These are phyloP conservation scores for Cossypha dichroa DNA, from an alignment of 2,797 vertebrate species.

Conservation along the genomic window DNA sequence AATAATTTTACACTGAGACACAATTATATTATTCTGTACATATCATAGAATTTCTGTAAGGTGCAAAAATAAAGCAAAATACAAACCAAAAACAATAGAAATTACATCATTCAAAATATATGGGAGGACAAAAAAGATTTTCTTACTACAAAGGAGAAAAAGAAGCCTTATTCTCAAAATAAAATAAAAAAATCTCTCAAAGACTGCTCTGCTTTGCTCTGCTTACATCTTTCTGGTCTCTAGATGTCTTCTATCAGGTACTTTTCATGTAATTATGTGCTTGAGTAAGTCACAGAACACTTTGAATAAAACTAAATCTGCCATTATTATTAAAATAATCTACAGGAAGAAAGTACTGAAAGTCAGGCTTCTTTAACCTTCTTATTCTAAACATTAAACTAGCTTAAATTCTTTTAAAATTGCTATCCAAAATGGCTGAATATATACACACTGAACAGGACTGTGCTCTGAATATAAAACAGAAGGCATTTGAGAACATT, in stretches of 20 bases:
- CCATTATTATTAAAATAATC: constrained; percentile 24
- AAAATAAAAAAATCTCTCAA: neutral
- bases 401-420: neutral
- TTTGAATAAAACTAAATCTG: constrained; percentile 1
- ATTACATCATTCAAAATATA: neutral
- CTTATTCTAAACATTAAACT: neutral
- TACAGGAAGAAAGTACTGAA: neutral
- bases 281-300: neutral
- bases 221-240: neutral
- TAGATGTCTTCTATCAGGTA: neutral
- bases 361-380: constrained; percentile 20
- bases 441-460: neutral
- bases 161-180: neutral
- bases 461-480: neutral
- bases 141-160: neutral
- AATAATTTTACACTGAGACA: neutral
- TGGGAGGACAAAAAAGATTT: accelerated
- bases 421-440: neutral
- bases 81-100: neutral
- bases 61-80: neutral
- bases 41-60: neutral
- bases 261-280: neutral
- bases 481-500: neutral
- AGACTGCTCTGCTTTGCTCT: neutral
- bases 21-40: neutral